Evolutionary conservation across 2,797 vertebrate species (phyloP), one percentile per base, ranked within the genome.

Genomic region (Alfaro cultratus): DNA sequence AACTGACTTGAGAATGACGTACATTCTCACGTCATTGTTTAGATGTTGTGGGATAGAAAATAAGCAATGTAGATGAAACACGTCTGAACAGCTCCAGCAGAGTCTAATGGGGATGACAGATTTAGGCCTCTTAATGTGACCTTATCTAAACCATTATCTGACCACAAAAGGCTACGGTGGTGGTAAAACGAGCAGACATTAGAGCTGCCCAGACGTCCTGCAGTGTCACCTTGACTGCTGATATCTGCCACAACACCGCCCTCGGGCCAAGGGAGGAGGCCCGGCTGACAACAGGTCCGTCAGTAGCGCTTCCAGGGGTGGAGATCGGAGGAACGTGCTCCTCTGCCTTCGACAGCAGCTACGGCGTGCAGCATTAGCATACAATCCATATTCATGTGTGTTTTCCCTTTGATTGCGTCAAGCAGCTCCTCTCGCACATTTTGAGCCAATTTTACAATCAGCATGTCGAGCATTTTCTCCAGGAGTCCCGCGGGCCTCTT

Each of bases 321-420:
- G 79, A 57, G 79, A 80, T 78, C 57, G 81, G 87, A 43, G 85
- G 84, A 82, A 81, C 78, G 31, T 88, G 92, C 92, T 93, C 91
- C 91, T 92, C 85, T 88, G 87, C 91, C 88, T 91, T 90, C 89
- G 87, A 91, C 91, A 91, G 91, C 91, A 91, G 93, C 86, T 80
- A 83, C 31, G 1, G 79, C 60, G 76, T 74, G 51, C 62, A 0
- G 67, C 80, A 94, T 95, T 95, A 92, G 86, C 94, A 95, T 94
- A 91, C 86, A 80, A 94, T 94, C 83, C 93, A 94, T 94, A 95
- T 95, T 94, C 93, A 94, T 94, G 92, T 74, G 85, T 57, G 85
- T 88, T 90, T 57, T 93, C 88, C 76, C 79, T 80, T 88, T 83
- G 70, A 78, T 84, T 87, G 85, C 92, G 53, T 87, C 82, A 47